phyloP scores from a whole-genome alignment of 2,113 vertebrate species.

The Haplotaxodon microlepis region DNA sequence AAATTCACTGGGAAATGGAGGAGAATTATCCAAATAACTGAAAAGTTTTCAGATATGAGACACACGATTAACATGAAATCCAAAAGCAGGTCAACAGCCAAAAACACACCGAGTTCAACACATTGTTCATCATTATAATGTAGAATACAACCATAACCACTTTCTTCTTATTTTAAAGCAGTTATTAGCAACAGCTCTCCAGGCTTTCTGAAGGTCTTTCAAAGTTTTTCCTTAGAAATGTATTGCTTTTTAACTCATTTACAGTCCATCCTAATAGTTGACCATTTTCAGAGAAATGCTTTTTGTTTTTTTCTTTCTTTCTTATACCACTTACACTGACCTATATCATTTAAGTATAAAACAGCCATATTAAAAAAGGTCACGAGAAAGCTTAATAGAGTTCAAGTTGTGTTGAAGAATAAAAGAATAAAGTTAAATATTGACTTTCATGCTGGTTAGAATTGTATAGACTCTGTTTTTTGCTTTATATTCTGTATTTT shows the following conservation, averaged over 20 bases:
- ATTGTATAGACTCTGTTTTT: not conserved
- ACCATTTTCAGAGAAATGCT: not conserved
- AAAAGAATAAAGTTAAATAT: not conserved
- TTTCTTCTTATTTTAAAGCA: not conserved
- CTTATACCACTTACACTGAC: not conserved
- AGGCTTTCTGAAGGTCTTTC: not conserved
- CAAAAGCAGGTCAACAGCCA: not conserved
- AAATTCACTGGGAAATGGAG: not conserved
- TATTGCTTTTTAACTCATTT: not conserved
- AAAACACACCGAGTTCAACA: not conserved
- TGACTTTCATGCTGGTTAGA: not conserved
- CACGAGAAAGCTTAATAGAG: not conserved
- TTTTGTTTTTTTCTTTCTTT: not conserved
- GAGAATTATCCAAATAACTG: not conserved
- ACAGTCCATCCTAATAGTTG: not conserved
- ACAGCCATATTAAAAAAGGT: not conserved
- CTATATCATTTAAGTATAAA: not conserved
- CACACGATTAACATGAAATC: not conserved
- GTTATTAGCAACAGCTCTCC: not conserved
- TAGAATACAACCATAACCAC: not conserved
- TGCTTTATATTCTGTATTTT: not conserved
- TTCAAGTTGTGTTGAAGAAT: not conserved
- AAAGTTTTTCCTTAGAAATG: not conserved
- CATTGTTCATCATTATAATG: not conserved
- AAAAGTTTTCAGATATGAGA: fast-evolving